phyloP scores from a whole-genome alignment of 1,140 invertebrate species.

The Camponotus floridanus region DNA sequence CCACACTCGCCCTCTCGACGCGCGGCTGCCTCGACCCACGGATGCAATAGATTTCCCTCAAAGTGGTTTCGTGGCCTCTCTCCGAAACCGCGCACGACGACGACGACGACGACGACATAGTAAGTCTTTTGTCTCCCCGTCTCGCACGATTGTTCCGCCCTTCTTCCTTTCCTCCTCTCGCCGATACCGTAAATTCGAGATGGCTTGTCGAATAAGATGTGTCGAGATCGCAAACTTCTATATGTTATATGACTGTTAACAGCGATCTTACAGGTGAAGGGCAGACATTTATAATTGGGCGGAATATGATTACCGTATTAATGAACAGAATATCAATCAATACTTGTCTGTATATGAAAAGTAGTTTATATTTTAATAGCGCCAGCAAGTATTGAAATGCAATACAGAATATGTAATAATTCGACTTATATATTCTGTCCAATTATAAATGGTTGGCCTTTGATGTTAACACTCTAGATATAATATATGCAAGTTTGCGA shows the following conservation, averaged over 20 bases:
- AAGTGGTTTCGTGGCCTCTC: slow-evolving; percentile 78
- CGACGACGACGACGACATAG: slow-evolving; percentile 28
- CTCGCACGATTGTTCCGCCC: slow-evolving; percentile 28
- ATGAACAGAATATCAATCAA: too few species aligned
- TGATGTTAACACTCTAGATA: too few species aligned
- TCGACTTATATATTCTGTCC: too few species aligned
- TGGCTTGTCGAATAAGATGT: slow-evolving; percentile 16
- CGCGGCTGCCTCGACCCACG: slow-evolving; percentile 62
- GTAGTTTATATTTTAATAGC: too few species aligned
- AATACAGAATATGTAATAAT: too few species aligned
- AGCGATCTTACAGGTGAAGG: too few species aligned
- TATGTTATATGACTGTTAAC: too few species aligned
- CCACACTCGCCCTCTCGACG: slow-evolving; percentile 79
- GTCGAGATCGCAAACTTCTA: not conserved
- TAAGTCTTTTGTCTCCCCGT: slow-evolving; percentile 63
- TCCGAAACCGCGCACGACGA: not conserved
- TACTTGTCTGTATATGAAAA: too few species aligned
- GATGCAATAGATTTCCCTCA: slow-evolving; percentile 83
- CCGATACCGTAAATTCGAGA: slow-evolving; percentile 60
- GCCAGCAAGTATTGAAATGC: too few species aligned
- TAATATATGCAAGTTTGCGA: not conserved
- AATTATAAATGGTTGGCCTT: too few species aligned
- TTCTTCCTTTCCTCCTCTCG: slow-evolving; percentile 33
- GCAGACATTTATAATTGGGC: too few species aligned
- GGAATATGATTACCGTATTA: too few species aligned